Evolutionary conservation across 2,797 vertebrate species (phyloP), one percentile per base, ranked within the genome.

Genomic region (Brachymystax lenok): DNA sequence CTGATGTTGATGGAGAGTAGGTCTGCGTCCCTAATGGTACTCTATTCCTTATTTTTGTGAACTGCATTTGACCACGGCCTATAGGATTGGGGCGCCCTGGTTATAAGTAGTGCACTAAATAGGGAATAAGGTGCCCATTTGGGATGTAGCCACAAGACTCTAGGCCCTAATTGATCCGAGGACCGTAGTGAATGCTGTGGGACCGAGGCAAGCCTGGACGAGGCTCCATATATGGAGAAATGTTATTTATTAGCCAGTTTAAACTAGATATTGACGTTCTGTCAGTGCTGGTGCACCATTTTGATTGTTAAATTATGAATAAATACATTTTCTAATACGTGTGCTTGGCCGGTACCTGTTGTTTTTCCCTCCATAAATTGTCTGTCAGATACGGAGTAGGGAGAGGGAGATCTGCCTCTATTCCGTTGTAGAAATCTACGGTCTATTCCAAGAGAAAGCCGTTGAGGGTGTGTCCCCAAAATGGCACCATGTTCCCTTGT

Each of bases 1-100:
- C 70, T 67, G 69, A 79, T 83, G 83, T 3, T 86, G 84, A 88
- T 83, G 77, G 90, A 86, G 84, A 85, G 74, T 71, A 84, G 82
- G 86, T 80, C 82, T 85, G 83, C 82, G 88, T 21, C 4, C n/a
- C 28, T 4, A 30, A 30, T 30, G 28, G 28, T 3, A 30, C 28
- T 30, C 28, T 30, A 30, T 24, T 24, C 24, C 24, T 24, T 30
- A 30, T 30, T 30, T 30, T 30, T 30, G 28, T 30, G 28, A 3
- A 30, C 28, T 30, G 28, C 3, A 3, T 3, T 30, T 30, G 28
- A 30, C 28, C 28, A 30, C 3, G 28, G 28, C 28, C 28, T 3
- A 30, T 30, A 30, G 28, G 3, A 30, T 30, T 30, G 28, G 3
- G 28, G 28, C 28, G 28, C 28, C 3, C 28, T 30, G 28, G 28